Base-by-base conservation (phyloP, 92 coral and sea anemone genomes). In the Hydrozoanthus gracilis region DNA sequence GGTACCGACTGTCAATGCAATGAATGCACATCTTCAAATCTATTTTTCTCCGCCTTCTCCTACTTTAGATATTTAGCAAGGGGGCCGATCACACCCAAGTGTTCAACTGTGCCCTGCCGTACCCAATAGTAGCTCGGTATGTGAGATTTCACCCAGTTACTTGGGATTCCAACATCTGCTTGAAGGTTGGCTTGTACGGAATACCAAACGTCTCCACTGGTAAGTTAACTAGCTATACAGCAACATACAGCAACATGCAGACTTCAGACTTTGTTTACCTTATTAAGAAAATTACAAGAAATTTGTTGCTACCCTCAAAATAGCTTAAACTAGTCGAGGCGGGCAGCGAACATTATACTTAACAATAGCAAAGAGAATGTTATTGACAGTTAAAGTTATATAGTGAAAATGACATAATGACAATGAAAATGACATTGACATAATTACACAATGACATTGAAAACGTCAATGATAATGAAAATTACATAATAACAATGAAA, bases 101-200 rank as follows among this genome's bases (percentile, higher is more conserved):
- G 13, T 68, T 65, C 18, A 87, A 89, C 77, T 50, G 86, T 17
- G 62, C 51, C 14, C 90, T 90, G 8, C 93, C 93, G 0, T 90
- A 90, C 69, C 71, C 90, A 46, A 39, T 90, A 74, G 88, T 75
- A 4, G 90, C 76, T 1, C 85, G 60, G 74, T 87, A 80, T 74
- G 51, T 90, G 15, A 89, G 93, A 54, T 51, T 90, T 47, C 88
- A 82, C 7, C 93, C 93, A 10, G 52, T 50, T 44, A n/a, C 83
- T 3, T 90, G 93, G 93, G 54, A 90, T 12, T 51, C 51, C 1
- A 68, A 49, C 9, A 87, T 90, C 48, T 90, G 93, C 46, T 49
- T 90, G 3, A 82, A 87, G 71, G 70, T 90, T n/a, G 90, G 93
- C 66, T 14, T 87, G 78, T 90, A 87, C 55, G 93, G 93, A 11